These are phyloP conservation scores for Seladonia tumulorum DNA, from an alignment of 2,888 invertebrate genomes.

Conservation along the genomic window DNA sequence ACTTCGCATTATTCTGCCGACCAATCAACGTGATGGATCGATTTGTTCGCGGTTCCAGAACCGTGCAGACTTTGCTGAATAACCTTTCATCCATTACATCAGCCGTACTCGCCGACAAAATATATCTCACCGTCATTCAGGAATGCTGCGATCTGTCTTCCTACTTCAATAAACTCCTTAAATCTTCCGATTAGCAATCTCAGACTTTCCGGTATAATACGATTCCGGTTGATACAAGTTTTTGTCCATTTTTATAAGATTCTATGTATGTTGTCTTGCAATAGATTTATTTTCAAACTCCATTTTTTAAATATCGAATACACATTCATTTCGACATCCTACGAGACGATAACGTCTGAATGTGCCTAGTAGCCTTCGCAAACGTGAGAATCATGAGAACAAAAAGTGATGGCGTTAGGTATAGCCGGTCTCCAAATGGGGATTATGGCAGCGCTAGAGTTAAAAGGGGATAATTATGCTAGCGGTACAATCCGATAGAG, in stretches of 20 bases:
- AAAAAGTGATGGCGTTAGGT: not conserved
- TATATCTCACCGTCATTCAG: constrained; percentile 45
- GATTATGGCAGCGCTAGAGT: not conserved
- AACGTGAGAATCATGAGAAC: not conserved
- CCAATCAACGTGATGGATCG: constrained; percentile 64
- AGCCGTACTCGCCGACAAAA: constrained; percentile 24
- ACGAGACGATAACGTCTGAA: not conserved
- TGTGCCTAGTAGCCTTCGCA: not conserved
- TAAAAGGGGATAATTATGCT: constrained; percentile 5
- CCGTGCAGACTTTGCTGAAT: constrained; percentile 25
- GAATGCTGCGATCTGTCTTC: constrained; percentile 43
- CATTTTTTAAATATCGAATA: not conserved
- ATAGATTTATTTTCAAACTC: too few relatives aligned
- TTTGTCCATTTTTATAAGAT: too few relatives aligned
- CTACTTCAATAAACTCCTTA: constrained; percentile 29
- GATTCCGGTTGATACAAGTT: not conserved
- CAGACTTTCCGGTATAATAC: not conserved
- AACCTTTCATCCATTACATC: constrained; percentile 58
- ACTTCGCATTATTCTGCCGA: constrained; percentile 43
- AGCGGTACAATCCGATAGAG: constrained; percentile 18
- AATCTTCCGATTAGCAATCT: not conserved
- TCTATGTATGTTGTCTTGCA: too few relatives aligned
- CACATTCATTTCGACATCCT: not conserved
- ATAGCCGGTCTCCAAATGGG: not conserved
- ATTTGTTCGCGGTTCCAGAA: constrained; percentile 50